Percentiles rank a stretch among this genome's conserved stretches.
Evolutionary conservation across 2,113 vertebrate species (phyloP).

Genomic region (Mola mola): DNA sequence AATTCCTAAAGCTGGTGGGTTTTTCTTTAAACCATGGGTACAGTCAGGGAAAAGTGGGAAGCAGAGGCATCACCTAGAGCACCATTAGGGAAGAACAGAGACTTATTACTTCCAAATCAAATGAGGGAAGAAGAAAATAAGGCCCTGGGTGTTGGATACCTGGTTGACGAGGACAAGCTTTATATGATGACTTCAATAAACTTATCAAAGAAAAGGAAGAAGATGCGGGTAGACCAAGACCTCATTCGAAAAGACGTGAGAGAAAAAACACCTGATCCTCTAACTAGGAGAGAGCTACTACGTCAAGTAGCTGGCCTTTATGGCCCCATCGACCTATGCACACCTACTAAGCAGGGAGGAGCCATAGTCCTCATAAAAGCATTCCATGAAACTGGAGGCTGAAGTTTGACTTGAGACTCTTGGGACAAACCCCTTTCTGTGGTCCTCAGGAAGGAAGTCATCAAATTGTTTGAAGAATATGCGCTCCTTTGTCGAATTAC

Average conservation of each 20-base stretch:
- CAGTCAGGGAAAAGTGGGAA: no score
- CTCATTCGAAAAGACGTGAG: constrained; percentile 7
- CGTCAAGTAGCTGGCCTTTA: constrained; percentile 28
- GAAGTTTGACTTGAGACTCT: neutral
- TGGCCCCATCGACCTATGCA: constrained; percentile 7
- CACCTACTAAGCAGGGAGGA: constrained; percentile 26
- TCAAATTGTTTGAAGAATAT: neutral
- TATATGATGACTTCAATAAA: constrained; percentile 23
- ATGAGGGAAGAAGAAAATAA: neutral
- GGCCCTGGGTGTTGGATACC: constrained; percentile 21
- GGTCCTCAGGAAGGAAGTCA: neutral
- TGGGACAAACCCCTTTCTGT: neutral
- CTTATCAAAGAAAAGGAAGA: constrained; percentile 25
- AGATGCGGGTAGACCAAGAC: constrained; percentile 2
- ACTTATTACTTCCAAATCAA: neutral
- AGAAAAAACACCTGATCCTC: neutral
- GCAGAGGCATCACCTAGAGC: neutral
- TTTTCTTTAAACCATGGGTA: no score
- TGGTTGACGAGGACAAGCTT: constrained; percentile 16
- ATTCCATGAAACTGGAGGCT: neutral
- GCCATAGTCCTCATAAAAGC: constrained; percentile 25
- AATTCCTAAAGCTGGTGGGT: no score
- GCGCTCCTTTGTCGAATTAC: neutral
- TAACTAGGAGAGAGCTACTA: constrained; percentile 13
- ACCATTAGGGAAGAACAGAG: neutral